Conservation (phyloP, 2,113 vertebrate species). For the Amazona guildingii region DNA sequence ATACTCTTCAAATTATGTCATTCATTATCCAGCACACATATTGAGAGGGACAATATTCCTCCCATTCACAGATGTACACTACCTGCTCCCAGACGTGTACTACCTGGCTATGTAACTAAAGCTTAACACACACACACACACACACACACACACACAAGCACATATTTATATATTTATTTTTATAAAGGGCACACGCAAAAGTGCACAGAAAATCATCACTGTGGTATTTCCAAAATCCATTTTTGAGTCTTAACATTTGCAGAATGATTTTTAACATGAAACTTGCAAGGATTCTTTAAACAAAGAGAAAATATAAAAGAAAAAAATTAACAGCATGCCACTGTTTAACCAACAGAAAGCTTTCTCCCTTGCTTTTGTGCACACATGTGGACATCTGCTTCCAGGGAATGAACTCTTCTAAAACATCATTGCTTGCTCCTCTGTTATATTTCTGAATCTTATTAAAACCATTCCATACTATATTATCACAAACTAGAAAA, state of each 20-base stretch:
- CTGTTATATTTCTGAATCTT: background rate
- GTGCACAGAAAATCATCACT: background rate
- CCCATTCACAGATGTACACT: background rate
- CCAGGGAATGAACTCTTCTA: background rate
- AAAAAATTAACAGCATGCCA: background rate
- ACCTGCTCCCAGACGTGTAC: background rate
- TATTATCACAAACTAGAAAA: background rate
- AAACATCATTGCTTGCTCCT: background rate
- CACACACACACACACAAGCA: accelerated
- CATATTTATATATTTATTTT: background rate
- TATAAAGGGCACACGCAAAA: background rate
- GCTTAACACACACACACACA: background rate
- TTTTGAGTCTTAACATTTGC: background rate
- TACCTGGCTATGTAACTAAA: background rate
- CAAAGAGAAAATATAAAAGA: background rate
- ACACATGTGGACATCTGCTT: conserved; percentile 31
- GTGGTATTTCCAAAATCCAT: background rate
- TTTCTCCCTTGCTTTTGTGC: background rate
- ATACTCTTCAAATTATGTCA: background rate
- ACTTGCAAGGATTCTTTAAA: background rate
- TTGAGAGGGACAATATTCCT: background rate
- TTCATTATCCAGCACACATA: background rate
- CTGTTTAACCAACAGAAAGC: conserved; percentile 11
- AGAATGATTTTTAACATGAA: background rate
- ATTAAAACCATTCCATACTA: background rate